Evolutionary conservation across 2,888 invertebrate genomes (phyloP), one percentile per base, ranked within the genome.

Genomic region (Escarpia spicata): DNA sequence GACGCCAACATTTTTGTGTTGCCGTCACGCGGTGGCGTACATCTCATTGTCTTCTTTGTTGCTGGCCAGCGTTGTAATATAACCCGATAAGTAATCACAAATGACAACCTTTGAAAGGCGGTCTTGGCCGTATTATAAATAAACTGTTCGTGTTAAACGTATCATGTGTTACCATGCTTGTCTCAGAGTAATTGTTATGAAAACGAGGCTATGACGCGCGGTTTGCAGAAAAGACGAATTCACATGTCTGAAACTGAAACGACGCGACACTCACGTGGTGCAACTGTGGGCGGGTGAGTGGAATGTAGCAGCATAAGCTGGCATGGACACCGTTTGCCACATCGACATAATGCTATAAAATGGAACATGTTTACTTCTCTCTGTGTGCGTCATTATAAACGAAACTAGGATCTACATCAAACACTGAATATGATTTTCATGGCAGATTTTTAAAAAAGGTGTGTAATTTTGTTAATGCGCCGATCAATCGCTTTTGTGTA

Each of bases 171-270:
- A 52, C 52, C 52, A 52, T 12, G 52, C 9, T 1, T 12, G 52
- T 12, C 12, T 52, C 12, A 12, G 12, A 12, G 9, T 52, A 52
- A 75, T 75, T 75, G 75, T n/a, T 75, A 75, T 75, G 75, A 75
- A 75, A 75, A 75, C 75, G 75, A 75, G 75, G 75, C 75, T 75
- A 75, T 75, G 4, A 75, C 75, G 75, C 26, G 75, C n/a, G 26
- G 75, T 26, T 75, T 75, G 26, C 75, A 75, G 75, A 75, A 75
- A 75, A 75, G 75, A 75, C 75, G 75, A 75, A 75, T 75, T 75
- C 75, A 75, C 75, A 6, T 75, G 75, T 26, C 75, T 75, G 75
- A 75, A 75, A 75, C 75, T 75, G 75, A 19, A 26, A 75, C 75
- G 75, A n/a, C 75, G 75, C 19, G 75, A 75, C 75, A 75, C 75